A percentile compares a stretch with the other conserved stretches of the same genome.
Evolutionary conservation across 2,113 vertebrate species (phyloP).

Genomic region (Daphoenositta chrysoptera): DNA sequence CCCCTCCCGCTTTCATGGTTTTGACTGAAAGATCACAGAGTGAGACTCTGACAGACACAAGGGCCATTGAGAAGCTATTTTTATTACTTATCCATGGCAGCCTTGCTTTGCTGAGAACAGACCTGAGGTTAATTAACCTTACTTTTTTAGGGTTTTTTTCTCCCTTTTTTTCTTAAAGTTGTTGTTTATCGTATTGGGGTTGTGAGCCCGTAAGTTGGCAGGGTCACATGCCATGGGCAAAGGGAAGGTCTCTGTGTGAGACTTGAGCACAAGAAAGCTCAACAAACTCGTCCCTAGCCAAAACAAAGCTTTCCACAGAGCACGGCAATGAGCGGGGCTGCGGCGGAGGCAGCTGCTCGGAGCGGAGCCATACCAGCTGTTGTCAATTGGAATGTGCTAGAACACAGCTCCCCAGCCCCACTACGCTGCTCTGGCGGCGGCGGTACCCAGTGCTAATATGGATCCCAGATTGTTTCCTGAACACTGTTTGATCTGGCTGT

Average conservation of each 20-base stretch:
- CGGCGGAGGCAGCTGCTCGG: neutral
- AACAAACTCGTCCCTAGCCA: neutral
- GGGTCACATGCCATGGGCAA: slow-evolving; percentile 6
- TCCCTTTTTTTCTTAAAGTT: neutral
- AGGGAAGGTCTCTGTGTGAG: slow-evolving; percentile 11
- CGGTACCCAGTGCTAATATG: neutral
- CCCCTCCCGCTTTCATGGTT: neutral
- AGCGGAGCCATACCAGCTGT: neutral
- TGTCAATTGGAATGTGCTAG: slow-evolving; percentile 38
- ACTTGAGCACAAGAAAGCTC: neutral
- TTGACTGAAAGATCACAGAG: slow-evolving; percentile 65
- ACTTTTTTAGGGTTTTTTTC: neutral
- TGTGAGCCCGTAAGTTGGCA: neutral
- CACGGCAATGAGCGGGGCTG: neutral
- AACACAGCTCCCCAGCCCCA: neutral
- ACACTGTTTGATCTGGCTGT: neutral
- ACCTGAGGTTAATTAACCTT: slow-evolving; percentile 57
- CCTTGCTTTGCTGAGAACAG: slow-evolving; percentile 45
- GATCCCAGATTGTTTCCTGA: slow-evolving; percentile 31
- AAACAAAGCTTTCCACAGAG: slow-evolving; percentile 37
- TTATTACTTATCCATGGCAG: slow-evolving; percentile 56
- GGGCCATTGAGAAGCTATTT: slow-evolving; percentile 52
- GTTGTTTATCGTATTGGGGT: neutral
- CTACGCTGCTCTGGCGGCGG: neutral
- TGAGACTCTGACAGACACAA: slow-evolving; percentile 39